Percentiles rank a stretch among this genome's conserved stretches.
Evolutionary conservation across 2,888 invertebrate genomes (phyloP).

Genomic region (Sphinx pinastri): DNA sequence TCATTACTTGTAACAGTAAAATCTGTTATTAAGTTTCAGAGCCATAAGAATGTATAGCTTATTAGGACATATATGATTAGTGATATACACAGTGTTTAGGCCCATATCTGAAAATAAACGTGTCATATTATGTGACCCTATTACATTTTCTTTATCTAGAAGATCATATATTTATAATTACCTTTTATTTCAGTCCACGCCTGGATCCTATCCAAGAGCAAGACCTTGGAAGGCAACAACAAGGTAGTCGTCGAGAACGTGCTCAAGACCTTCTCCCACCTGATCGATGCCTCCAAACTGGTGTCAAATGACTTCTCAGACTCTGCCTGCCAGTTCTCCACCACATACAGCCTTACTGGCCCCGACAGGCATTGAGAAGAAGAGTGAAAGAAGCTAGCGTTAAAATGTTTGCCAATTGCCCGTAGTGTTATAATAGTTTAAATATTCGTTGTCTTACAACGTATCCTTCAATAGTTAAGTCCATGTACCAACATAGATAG

Average conservation of each 20-base stretch:
- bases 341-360: constrained; percentile 13
- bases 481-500: not conserved
- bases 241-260: constrained; percentile 1
- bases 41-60: too few species aligned
- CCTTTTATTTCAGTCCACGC: constrained; percentile 2
- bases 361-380: constrained; percentile 6
- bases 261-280: constrained; percentile 33
- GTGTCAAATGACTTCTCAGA: constrained; percentile 42
- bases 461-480: constrained; percentile 18
- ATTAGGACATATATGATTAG: too few species aligned
- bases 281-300: constrained; percentile 42
- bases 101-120: too few species aligned
- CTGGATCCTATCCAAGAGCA: not conserved
- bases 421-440: constrained; percentile 8
- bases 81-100: too few species aligned
- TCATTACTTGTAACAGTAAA: too few species aligned
- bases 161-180: not conserved
- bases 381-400: not conserved
- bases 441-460: constrained; percentile 6
- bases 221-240: not conserved
- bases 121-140: too few species aligned
- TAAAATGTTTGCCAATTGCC: constrained; percentile 1
- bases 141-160: not conserved
- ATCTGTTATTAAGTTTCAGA: too few species aligned
- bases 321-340: constrained; percentile 38